These are phyloP conservation scores for Turritopsis dohrnii DNA, from an alignment of 30 jellyfish, hydroid and myxozoan genomes.

Conservation along the genomic window DNA sequence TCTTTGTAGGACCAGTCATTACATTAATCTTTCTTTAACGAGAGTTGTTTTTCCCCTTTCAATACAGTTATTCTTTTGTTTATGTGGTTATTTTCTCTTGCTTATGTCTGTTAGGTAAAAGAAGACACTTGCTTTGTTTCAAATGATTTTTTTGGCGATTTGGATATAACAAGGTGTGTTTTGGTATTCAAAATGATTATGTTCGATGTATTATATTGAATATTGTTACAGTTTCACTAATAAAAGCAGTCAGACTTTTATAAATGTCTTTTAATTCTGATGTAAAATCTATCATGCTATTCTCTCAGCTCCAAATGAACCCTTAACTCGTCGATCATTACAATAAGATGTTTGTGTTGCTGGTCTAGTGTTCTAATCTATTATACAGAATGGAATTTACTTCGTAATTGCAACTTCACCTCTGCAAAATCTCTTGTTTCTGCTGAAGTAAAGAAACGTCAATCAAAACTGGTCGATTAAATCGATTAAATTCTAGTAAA, in stretches of 20 bases:
- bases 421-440: neutral
- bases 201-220: too few relatives aligned
- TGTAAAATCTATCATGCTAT: too few relatives aligned
- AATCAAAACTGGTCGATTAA: neutral
- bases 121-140: slow-evolving; percentile 92
- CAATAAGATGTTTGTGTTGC: too few relatives aligned
- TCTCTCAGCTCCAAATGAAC: too few relatives aligned
- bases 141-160: slow-evolving; percentile 52
- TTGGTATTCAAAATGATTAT: neutral
- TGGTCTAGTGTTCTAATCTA: too few relatives aligned
- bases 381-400: too few relatives aligned
- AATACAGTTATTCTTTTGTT: neutral
- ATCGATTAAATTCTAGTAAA: neutral
- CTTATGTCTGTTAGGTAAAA: slow-evolving; percentile 43
- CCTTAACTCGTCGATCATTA: too few relatives aligned
- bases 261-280: too few relatives aligned
- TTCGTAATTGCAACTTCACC: neutral
- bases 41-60: neutral
- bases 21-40: too few relatives aligned
- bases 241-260: too few relatives aligned
- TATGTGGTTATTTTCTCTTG: neutral
- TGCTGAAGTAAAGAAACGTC: neutral
- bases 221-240: too few relatives aligned
- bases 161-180: slow-evolving; percentile 50
- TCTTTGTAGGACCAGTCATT: too few relatives aligned